Evolutionary conservation across 2,888 invertebrate species (phyloP).

Genomic region (Lithophane socia): DNA sequence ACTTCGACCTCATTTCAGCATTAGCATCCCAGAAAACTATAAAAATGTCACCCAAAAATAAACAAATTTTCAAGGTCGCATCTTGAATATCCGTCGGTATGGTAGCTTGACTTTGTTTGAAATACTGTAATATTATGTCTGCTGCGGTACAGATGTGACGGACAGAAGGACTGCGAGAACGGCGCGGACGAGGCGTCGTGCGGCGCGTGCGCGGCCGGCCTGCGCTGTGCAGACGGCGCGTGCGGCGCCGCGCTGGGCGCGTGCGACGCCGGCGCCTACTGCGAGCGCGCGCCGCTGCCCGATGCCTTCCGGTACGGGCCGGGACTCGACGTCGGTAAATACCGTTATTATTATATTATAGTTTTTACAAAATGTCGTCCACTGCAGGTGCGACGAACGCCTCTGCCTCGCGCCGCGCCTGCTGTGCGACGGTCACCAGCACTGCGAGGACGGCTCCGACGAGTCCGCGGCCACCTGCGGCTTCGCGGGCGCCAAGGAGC

Average conservation of each 20-base stretch:
- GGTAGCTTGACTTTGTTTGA: not conserved
- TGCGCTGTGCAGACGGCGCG: slow-evolving; percentile 91
- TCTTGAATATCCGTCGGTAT: not conserved
- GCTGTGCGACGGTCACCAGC: slow-evolving; percentile 94
- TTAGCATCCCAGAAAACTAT: not conserved
- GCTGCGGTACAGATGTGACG: slow-evolving; percentile 91
- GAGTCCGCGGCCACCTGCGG: slow-evolving; percentile 93
- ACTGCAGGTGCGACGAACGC: slow-evolving; percentile 91
- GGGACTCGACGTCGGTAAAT: too few species aligned
- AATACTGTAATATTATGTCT: not conserved
- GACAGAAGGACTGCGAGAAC: slow-evolving; percentile 95
- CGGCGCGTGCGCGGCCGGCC: slow-evolving; percentile 92
- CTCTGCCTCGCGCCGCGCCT: slow-evolving; percentile 92
- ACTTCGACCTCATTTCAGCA: not conserved
- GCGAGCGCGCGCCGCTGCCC: slow-evolving; percentile 82
- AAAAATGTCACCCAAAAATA: not conserved
- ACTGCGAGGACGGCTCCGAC: slow-evolving; percentile 96
- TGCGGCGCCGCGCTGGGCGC: slow-evolving; percentile 93
- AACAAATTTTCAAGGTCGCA: not conserved
- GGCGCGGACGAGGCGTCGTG: slow-evolving; percentile 93
- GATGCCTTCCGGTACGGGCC: slow-evolving; percentile 78
- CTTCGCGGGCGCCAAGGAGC: slow-evolving; percentile 59
- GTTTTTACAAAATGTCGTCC: not conserved
- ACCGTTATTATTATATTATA: too few species aligned
- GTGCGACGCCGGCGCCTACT: slow-evolving; percentile 88